These are phyloP conservation scores for Mico argentatus DNA, from an alignment of 2,797 vertebrate genomes.

Conservation along the genomic window DNA sequence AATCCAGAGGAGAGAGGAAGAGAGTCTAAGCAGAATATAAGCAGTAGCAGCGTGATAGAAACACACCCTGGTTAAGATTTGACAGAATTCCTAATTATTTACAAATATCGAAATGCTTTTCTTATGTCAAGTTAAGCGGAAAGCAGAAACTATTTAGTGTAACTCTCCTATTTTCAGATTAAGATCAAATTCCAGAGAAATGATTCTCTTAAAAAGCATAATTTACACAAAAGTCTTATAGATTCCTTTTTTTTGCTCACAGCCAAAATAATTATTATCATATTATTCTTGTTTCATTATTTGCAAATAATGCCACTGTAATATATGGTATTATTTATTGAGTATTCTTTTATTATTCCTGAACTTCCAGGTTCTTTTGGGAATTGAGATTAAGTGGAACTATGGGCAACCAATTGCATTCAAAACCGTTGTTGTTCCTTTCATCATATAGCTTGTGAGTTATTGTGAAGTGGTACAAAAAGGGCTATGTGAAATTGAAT, in stretches of 20 bases:
- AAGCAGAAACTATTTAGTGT: background rate
- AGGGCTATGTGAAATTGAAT: background rate
- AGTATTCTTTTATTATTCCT: background rate
- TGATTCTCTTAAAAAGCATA: background rate
- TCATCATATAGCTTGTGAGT: background rate
- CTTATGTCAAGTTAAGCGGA: background rate
- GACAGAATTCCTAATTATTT: background rate
- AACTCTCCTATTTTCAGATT: background rate
- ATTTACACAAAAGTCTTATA: background rate
- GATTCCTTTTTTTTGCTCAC: background rate
- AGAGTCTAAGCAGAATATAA: background rate
- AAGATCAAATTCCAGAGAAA: conserved; percentile 1
- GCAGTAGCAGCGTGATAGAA: background rate
- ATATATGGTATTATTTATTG: background rate
- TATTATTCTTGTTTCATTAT: background rate
- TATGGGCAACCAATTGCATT: background rate
- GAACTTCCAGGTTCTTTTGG: background rate
- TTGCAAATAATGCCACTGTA: background rate
- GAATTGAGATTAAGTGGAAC: background rate
- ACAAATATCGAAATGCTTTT: background rate
- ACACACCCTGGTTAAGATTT: background rate
- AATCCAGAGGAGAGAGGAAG: background rate
- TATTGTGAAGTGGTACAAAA: background rate
- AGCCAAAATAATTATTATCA: background rate
- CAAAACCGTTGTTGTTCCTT: background rate